Evolutionary conservation across 1,140 invertebrate species (phyloP), one percentile per base, ranked within the genome.

Genomic region (Centruroides vittatus): DNA sequence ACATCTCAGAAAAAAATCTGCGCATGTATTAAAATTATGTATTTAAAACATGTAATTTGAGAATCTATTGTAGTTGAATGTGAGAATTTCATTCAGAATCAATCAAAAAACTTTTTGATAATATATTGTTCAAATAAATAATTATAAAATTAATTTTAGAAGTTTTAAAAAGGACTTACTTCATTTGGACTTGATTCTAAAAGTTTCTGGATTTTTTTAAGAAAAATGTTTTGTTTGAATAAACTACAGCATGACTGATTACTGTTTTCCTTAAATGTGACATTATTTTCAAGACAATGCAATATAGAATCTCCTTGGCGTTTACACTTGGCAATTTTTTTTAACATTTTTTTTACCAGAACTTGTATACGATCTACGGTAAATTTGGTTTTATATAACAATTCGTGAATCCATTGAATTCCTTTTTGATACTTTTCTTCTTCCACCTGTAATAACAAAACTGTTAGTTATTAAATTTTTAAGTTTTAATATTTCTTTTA

Each of bases 191-290:
- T 64, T n/a, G 60, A 67, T 3, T 81, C 79, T 6, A 90, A 69
- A 59, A 75, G 74, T 55, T 81, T 75, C 1, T 85, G 65, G 1
- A 90, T 63, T 46, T 82, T 76, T 10, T 78, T 82, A 5, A 93
- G 76, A 70, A 93, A 92, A 56, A 81, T 81, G 52, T 85, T 82
- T 68, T 93, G 89, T 0, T 82, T 76, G 10, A 92, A 70, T 61
- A 89, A 79, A 58, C 82, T 84, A 54, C 78, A 78, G 57, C 79
- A 75, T 68, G 82, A 81, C 61, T 82, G 73, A 71, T 92, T 92
- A 67, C 82, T 86, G 60, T 87, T 86, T 82, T 73, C 77, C 23
- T 73, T 76, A 68, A 80, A 87, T 36, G 79, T 65, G 13, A 87
- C 65, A 61, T 80, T 80, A 64, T 79, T 80, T 69, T 86, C 77